Percentiles rank a stretch among this genome's conserved stretches.
Evolutionary conservation across 2,113 vertebrate species (phyloP).

Genomic region (Cyphotilapia sp.): DNA sequence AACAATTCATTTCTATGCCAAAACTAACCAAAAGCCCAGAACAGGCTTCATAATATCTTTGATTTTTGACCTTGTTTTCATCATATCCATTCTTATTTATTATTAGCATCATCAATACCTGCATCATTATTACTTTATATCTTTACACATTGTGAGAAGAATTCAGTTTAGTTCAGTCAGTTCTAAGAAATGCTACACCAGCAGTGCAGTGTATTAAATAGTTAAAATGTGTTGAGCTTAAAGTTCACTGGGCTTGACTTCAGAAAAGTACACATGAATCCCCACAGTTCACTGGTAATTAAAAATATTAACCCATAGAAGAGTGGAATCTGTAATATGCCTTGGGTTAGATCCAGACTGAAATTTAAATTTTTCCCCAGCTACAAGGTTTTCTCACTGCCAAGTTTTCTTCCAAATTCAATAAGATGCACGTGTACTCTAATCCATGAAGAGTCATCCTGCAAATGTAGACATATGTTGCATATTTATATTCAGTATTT

Average conservation of each 20-base stretch:
- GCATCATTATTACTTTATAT: neutral
- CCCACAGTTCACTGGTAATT: neutral
- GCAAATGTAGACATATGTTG: neutral
- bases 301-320: neutral
- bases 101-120: neutral
- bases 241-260: neutral
- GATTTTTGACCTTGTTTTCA: neutral
- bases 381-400: neutral
- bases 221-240: neutral
- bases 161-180: neutral
- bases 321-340: neutral
- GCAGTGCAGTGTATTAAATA: neutral
- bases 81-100: neutral
- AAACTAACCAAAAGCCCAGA: neutral
- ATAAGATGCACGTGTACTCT: neutral
- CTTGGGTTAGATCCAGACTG: neutral
- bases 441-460: neutral
- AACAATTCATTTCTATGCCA: neutral
- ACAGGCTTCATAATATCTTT: neutral
- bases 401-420: neutral
- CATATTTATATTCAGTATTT: neutral
- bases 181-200: neutral
- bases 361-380: fast-evolving
- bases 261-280: neutral
- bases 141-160: fast-evolving